These are phyloP conservation scores for Volucella bombylans DNA, from an alignment of 2,888 invertebrate genomes.

Conservation along the genomic window DNA sequence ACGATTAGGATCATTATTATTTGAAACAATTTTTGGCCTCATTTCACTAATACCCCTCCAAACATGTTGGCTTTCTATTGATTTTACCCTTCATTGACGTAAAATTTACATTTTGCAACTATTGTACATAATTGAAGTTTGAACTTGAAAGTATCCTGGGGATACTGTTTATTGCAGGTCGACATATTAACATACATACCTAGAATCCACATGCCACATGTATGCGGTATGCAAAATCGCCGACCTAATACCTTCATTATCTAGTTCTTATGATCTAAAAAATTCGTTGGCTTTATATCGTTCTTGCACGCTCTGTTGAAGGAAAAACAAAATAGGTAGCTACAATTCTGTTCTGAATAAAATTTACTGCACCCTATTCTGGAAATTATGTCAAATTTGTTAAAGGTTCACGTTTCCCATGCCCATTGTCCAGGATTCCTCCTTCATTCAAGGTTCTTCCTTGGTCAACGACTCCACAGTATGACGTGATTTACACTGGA, in stretches of 20 bases:
- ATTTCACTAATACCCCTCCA: no score
- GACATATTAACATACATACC: constrained; percentile 24
- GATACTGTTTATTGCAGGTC: constrained; percentile 17
- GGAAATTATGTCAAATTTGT: neutral
- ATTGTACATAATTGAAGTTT: no score
- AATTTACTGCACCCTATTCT: constrained; percentile 10
- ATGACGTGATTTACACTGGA: no score
- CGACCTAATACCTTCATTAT: constrained; percentile 10
- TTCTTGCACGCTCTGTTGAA: constrained; percentile 11
- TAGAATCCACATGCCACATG: neutral
- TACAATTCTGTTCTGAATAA: neutral
- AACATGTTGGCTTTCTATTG: neutral
- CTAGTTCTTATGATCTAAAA: constrained; percentile 6
- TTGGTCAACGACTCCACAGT: no score
- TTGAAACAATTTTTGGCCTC: no score
- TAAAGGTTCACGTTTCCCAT: neutral
- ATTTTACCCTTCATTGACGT: neutral
- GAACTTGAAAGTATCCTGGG: constrained; percentile 18
- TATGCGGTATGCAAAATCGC: constrained; percentile 7
- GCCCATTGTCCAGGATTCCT: no score
- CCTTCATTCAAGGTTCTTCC: no score
- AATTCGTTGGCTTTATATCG: constrained; percentile 16
- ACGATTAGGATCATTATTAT: no score
- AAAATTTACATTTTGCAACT: neutral
- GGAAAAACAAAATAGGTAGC: neutral